Conservation (phyloP, 2,113 vertebrate genomes). For the Sclerurus mexicanus region DNA sequence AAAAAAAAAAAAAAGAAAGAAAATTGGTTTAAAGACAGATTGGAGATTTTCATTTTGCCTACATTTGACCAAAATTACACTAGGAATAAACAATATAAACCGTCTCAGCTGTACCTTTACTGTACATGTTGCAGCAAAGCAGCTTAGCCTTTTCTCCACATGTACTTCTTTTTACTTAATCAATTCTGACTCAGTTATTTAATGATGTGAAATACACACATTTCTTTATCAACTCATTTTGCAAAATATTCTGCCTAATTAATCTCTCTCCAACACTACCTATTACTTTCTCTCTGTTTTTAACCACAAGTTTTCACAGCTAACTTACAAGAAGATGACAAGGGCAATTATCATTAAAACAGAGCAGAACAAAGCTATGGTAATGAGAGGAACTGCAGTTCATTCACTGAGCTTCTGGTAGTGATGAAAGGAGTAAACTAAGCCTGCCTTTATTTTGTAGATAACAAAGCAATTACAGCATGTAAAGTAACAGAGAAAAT, state of each 20-base stretch:
- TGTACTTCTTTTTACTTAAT: constrained; percentile 22
- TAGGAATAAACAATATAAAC: not conserved
- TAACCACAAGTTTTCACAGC: constrained; percentile 55
- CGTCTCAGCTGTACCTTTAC: not conserved
- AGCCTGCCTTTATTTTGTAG: constrained; percentile 63
- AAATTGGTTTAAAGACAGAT: not conserved
- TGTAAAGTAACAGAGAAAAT: constrained; percentile 68
- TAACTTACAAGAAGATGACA: constrained; percentile 68
- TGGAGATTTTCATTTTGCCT: not conserved
- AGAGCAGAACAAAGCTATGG: constrained; percentile 67
- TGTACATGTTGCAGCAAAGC: not conserved
- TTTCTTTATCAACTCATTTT: constrained; percentile 68
- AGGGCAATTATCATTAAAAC: constrained; percentile 73
- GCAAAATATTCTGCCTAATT: constrained; percentile 70
- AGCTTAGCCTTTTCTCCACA: not conserved
- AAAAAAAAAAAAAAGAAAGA: not conserved
- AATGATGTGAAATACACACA: constrained; percentile 59
- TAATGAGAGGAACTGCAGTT: constrained; percentile 61
- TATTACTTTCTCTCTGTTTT: constrained; percentile 27
- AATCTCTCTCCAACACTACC: constrained; percentile 19
- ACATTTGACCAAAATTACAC: not conserved
- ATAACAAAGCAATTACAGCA: constrained; percentile 74
- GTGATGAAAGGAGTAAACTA: constrained; percentile 66
- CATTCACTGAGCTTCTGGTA: constrained; percentile 42
- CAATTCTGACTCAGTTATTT: constrained; percentile 54